Percentiles rank a stretch among this genome's conserved stretches.
Conservation (phyloP, 2,797 vertebrate genomes). For the Fringilla coelebs region DNA sequence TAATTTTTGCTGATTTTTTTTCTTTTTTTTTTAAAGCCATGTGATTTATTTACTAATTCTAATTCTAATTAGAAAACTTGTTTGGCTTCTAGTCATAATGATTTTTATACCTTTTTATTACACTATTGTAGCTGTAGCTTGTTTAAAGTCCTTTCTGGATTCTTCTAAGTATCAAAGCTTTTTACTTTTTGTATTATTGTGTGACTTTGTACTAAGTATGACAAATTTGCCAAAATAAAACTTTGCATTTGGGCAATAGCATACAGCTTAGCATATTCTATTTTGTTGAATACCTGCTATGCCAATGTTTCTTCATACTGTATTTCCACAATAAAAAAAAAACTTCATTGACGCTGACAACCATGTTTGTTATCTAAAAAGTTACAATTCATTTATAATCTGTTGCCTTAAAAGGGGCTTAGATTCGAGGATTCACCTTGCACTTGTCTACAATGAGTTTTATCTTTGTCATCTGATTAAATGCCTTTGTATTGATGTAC, state of each 20-base stretch:
- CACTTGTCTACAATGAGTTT: neutral
- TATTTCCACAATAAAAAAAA: neutral
- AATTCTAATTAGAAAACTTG: neutral
- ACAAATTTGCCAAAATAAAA: neutral
- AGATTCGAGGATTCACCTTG: neutral
- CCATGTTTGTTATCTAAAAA: neutral
- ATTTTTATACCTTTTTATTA: neutral
- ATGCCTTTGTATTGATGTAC: neutral
- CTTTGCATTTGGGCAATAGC: neutral
- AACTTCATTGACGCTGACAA: neutral
- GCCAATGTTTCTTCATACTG: neutral
- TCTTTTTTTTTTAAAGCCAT: fast-evolving
- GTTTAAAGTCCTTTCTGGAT: neutral
- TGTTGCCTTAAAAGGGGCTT: neutral
- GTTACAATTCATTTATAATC: neutral
- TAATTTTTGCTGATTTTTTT: neutral
- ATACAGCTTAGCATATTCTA: neutral
- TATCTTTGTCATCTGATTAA: neutral
- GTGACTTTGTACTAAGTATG: too few species aligned
- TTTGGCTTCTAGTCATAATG: neutral
- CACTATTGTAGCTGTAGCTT: neutral
- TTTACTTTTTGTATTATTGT: neutral
- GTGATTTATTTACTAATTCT: neutral
- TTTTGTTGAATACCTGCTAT: neutral
- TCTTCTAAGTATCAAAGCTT: neutral